Percentiles rank a stretch among this genome's conserved stretches.
phyloP scores from a whole-genome alignment of 2,797 vertebrate species.

The Diglossa cyanea region DNA sequence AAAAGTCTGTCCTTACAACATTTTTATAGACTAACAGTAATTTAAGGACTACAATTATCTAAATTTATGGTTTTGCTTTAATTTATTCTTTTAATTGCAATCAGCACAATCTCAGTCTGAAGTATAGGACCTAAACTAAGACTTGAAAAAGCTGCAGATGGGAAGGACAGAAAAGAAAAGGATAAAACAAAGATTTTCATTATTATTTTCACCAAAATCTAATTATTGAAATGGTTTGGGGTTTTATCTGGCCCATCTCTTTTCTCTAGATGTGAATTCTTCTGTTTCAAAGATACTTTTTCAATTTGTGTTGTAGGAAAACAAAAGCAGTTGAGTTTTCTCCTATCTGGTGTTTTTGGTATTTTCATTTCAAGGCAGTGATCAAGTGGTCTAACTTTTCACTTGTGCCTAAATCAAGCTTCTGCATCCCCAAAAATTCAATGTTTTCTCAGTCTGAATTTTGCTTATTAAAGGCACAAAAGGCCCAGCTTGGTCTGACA shows the following conservation, averaged over 20 bases:
- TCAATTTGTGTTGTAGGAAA: not conserved
- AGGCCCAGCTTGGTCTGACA: not conserved
- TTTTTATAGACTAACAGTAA: not conserved
- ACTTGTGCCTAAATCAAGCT: not conserved
- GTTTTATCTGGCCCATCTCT: not conserved
- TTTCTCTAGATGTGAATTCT: not conserved
- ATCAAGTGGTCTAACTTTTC: not conserved
- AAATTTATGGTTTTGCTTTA: not conserved
- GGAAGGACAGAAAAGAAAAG: not conserved
- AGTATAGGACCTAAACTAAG: not conserved
- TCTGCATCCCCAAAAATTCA: not conserved
- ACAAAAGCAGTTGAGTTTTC: not conserved
- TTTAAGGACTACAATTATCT: not conserved
- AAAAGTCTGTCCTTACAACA: not conserved
- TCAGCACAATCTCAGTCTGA: not conserved
- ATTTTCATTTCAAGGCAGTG: not conserved
- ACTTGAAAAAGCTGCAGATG: not conserved
- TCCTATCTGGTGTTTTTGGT: not conserved
- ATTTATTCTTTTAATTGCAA: not conserved
- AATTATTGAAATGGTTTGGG: not conserved
- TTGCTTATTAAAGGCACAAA: not conserved
- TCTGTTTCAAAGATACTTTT: not conserved
- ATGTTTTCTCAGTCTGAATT: not conserved
- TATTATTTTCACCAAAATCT: not conserved
- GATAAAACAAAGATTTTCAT: not conserved